Percentiles rank a stretch among this genome's conserved stretches.
Evolutionary conservation across 2,797 vertebrate genomes (phyloP).

Genomic region (Mycteria americana): DNA sequence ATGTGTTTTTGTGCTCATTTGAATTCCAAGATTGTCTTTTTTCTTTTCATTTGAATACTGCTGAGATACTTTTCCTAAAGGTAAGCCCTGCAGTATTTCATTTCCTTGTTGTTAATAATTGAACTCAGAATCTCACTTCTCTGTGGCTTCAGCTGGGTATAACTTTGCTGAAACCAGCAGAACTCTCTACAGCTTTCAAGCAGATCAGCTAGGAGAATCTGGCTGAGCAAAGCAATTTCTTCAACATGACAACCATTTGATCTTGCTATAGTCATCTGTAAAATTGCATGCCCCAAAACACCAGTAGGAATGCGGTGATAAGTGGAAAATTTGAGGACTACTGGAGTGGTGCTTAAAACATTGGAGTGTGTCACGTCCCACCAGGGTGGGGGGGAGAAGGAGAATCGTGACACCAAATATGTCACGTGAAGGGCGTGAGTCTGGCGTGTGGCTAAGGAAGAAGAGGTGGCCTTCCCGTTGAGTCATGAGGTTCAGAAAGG

Average conservation of each 20-base stretch:
- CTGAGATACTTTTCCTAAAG: neutral
- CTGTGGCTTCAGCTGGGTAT: neutral
- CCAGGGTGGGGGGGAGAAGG: too few relatives aligned
- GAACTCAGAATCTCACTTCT: neutral
- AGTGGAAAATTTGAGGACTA: neutral
- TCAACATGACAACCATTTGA: neutral
- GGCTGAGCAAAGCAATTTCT: neutral
- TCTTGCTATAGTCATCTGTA: neutral
- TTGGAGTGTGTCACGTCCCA: neutral
- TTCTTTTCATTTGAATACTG: neutral
- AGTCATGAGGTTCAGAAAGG: too few relatives aligned
- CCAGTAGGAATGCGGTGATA: neutral
- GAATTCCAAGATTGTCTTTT: neutral
- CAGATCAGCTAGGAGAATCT: neutral
- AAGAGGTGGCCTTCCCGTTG: too few relatives aligned
- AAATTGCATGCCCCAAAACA: neutral
- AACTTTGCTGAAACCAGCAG: neutral
- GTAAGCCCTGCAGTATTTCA: neutral
- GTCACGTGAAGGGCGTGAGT: too few relatives aligned
- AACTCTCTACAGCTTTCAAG: neutral
- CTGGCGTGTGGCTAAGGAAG: too few relatives aligned
- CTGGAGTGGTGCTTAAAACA: neutral
- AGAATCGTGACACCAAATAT: too few relatives aligned
- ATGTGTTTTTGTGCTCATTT: neutral
- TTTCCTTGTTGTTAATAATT: neutral